Evolutionary conservation across 2,888 invertebrate species (phyloP).

Genomic region (Rotaria macrura): DNA sequence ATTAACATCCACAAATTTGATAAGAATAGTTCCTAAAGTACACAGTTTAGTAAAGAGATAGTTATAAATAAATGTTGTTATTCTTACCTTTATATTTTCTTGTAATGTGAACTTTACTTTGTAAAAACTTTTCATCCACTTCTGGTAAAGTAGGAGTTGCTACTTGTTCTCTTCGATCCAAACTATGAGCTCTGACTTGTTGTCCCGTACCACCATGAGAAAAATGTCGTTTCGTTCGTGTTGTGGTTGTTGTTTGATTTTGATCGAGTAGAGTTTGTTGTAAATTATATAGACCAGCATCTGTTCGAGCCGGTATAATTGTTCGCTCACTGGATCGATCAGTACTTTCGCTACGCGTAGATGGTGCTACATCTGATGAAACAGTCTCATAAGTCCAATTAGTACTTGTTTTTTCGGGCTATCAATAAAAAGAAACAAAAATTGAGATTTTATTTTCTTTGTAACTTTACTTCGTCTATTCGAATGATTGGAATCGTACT

Average conservation of each 20-base stretch:
- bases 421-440: background rate
- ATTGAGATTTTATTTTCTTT: background rate
- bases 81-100: slow-evolving; percentile 16
- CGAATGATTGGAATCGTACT: background rate
- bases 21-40: background rate
- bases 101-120: slow-evolving; percentile 18
- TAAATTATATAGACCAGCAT: background rate
- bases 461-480: background rate
- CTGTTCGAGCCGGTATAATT: background rate
- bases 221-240: background rate
- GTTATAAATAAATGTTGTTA: background rate
- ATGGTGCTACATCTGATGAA: background rate
- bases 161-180: background rate
- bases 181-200: background rate
- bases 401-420: background rate
- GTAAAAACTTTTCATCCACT: background rate
- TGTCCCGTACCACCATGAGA: background rate
- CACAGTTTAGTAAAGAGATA: background rate
- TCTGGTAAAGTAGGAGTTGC: background rate
- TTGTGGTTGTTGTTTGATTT: background rate
- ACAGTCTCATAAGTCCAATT: background rate
- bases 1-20: slow-evolving; percentile 18
- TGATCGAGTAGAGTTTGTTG: background rate
- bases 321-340: background rate
- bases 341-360: background rate